Evolutionary conservation across 1,140 invertebrate species (phyloP).

Genomic region (Drosophila orena): DNA sequence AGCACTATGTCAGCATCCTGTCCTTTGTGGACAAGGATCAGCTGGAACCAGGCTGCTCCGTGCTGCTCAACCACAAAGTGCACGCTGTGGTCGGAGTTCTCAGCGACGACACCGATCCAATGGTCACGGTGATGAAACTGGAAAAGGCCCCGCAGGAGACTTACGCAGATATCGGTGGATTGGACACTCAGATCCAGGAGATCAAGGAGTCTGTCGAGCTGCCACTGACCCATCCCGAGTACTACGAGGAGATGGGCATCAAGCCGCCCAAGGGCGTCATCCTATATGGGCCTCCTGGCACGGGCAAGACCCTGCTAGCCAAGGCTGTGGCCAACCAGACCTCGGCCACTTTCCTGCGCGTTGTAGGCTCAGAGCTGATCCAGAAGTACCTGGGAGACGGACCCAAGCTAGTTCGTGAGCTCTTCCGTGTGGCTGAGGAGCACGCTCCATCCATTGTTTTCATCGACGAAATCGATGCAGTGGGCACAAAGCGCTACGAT

Average conservation of each 20-base stretch:
- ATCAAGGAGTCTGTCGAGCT: constrained; percentile 99
- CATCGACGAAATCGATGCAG: constrained; percentile 99
- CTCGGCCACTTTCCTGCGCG: constrained; percentile 98
- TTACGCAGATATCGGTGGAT: constrained; percentile 99
- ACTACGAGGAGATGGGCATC: constrained; percentile 99
- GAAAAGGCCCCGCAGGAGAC: constrained; percentile 99
- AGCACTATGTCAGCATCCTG: constrained; percentile 99
- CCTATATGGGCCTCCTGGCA: constrained; percentile 98
- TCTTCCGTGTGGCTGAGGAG: constrained; percentile 99
- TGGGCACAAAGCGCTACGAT: constrained; percentile 99
- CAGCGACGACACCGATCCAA: constrained; percentile 99
- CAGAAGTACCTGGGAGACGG: constrained; percentile 99
- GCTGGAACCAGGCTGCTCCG: constrained; percentile 99
- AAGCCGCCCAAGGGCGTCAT: constrained; percentile 99
- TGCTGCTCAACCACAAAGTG: constrained; percentile 99
- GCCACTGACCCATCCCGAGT: constrained; percentile 99
- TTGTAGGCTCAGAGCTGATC: constrained; percentile 99
- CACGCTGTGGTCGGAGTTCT: constrained; percentile 99
- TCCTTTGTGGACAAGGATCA: constrained; percentile 99
- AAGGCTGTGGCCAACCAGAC: constrained; percentile 99
- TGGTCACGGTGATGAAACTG: constrained; percentile 99
- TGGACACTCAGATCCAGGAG: constrained; percentile 99
- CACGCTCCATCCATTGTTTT: constrained; percentile 99
- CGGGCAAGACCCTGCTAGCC: constrained; percentile 98
- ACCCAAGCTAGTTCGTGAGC: constrained; percentile 98